Base-by-base conservation (phyloP, 2,113 vertebrate species). In the Sitta europaea region DNA sequence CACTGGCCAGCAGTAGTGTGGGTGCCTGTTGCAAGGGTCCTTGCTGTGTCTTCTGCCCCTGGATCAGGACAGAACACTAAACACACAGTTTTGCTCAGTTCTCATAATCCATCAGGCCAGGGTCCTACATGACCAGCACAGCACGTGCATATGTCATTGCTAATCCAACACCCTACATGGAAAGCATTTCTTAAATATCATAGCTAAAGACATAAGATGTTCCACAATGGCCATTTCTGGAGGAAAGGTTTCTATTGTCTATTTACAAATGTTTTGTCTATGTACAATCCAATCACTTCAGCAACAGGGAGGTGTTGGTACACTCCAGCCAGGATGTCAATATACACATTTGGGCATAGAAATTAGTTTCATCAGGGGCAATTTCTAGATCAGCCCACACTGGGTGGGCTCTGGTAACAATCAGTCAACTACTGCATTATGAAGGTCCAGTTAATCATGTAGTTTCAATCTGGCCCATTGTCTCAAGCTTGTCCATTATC, bases 91-190 rank as follows among this genome's bases (percentile, higher is more conserved):
- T 42, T 47, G 12, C 7, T 82, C 12, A 36, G 18, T 59, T 86
- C 54, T 61, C 75, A 10, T 2, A 75, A 68, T 40, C 12, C 22
- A 63, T 15, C 40, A 61, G 57, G 50, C 40, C 50, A 43, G 14
- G 12, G n/a, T 40, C 25, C 29, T 78, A 20, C 51, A 42, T 24
- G n/a, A 53, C 18, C 25, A 73, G 53, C 45, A 47, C 12, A 73
- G 53, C 21, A 78, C 2, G 0, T 22, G 8, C 28, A 16, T 6
- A 51, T 43, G 8, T 54, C 12, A 3, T 53, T 27, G 29, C n/a
- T 47, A 40, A 14, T 79, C 18, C 0, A 0, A 47, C 4, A 15
- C 5, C 25, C 12, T 66, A 66, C 12, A 14, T 0, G 24, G 27
- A 54, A 58, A 73, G 19, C 12, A 31, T 28, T 38, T 24, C 21